phyloP scores from a whole-genome alignment of 2,888 invertebrate species.

The Gari tellinella region DNA sequence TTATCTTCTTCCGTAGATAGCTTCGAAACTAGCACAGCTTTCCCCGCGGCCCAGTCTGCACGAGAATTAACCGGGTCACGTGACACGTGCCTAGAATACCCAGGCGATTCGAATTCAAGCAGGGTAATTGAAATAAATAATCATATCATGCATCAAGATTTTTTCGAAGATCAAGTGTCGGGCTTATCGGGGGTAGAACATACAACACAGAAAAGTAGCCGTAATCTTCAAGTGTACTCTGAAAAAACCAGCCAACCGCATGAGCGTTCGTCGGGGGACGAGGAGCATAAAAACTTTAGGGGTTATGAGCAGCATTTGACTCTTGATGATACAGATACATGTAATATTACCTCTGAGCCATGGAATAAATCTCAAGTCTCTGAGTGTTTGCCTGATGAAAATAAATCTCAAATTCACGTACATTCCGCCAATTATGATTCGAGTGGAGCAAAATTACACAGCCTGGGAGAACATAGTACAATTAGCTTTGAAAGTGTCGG shows the following conservation, averaged over 20 bases:
- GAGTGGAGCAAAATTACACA: no score
- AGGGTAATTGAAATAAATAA: conserved; percentile 31
- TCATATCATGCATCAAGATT: conserved; percentile 39
- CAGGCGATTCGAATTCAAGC: conserved; percentile 10
- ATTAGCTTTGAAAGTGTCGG: no score
- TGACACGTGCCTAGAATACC: conserved; percentile 13
- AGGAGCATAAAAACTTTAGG: conserved; percentile 21
- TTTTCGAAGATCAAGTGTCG: conserved; percentile 38
- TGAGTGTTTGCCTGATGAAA: background rate
- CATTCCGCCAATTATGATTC: no score
- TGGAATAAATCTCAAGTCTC: conserved; percentile 14
- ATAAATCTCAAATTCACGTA: no score
- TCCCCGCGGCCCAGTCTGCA: conserved; percentile 2
- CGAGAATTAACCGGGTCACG: conserved; percentile 16
- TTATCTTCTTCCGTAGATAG: conserved; percentile 16
- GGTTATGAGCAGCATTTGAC: conserved; percentile 32
- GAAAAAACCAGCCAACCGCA: conserved; percentile 42
- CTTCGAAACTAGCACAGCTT: conserved; percentile 5
- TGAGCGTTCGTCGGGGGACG: conserved; percentile 33
- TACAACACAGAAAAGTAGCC: conserved; percentile 45
- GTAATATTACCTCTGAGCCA: conserved; percentile 20
- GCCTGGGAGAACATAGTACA: no score
- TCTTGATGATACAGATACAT: conserved; percentile 23
- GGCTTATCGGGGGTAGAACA: conserved; percentile 50
- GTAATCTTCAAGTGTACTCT: conserved; percentile 48